Base-by-base conservation (phyloP, 2,113 vertebrate species). In the Grantiella picta region DNA sequence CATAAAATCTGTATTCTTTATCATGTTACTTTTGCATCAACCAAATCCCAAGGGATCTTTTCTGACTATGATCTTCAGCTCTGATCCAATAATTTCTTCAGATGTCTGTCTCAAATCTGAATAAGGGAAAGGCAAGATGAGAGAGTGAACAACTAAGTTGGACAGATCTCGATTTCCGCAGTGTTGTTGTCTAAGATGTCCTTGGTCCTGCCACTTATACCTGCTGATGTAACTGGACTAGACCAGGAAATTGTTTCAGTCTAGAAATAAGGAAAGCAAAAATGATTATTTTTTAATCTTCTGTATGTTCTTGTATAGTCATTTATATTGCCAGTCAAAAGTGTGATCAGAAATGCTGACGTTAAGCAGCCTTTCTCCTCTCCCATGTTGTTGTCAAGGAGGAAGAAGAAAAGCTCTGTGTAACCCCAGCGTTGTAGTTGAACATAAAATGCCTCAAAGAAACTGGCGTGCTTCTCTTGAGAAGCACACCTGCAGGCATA, bases 131-230 rank as follows among this genome's bases (percentile, higher is more conserved):
- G 50, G 23, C 22, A 40, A 2, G 45, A 36, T 40, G 79, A 83
- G 71, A 45, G 22, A 22, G 12, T 0, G 0, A 42, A 42, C 2
- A 7, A 68, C 35, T 12, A 68, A 68, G 31, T 52, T 13, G 7
- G 25, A 31, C 28, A 53, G 23, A 27, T 73, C 47, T 81, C 45
- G 23, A 33, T 75, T 73, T 91, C 60, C 36, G 12, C 36, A 61
- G 6, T 35, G 42, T n/a, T 90, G 40, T 56, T 72, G 63, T 60
- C 29, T 49, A 20, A 70, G 68, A 35, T 95, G 35, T 89, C 35
- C 72, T 61, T 70, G 35, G 28, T 81, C 45, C 60, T 91, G 31
- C 20, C 15, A 7, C 42, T 81, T 42, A 6, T 61, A 86, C 53
- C 28, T 81, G 47, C n/a, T 66, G 60, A 20, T 8, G 1, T 71